phyloP scores from a whole-genome alignment of 1,140 invertebrate species.

The Drosophila pruinosa region DNA sequence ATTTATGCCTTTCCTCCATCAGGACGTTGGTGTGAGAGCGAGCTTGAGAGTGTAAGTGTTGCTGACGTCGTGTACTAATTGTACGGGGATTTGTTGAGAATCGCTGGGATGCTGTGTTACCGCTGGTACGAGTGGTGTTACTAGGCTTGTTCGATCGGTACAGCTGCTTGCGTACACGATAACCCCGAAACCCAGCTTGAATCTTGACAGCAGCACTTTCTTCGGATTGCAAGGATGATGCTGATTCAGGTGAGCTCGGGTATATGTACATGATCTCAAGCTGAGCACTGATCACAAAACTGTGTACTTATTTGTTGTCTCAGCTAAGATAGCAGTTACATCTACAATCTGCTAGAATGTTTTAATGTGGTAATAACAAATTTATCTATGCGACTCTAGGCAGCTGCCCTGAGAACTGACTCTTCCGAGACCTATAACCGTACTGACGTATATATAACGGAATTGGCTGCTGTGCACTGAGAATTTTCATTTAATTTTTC shows the following conservation, averaged over 20 bases:
- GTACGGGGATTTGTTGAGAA: constrained; percentile 13
- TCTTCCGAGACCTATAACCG: constrained; percentile 66
- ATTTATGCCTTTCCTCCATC: constrained; percentile 50
- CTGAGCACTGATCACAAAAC: constrained; percentile 33
- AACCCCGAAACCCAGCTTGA: constrained; percentile 89
- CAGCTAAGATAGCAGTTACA: constrained; percentile 24
- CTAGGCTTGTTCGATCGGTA: constrained; percentile 75
- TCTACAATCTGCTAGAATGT: constrained; percentile 16
- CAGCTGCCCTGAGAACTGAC: constrained; percentile 43
- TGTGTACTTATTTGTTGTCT: background rate
- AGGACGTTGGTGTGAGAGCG: constrained; percentile 16
- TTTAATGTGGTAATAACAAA: background rate
- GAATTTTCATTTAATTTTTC: constrained; percentile 77
- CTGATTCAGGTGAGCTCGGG: constrained; percentile 75
- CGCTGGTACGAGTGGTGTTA: constrained; percentile 5
- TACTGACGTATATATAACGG: constrained; percentile 63
- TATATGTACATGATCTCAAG: constrained; percentile 80
- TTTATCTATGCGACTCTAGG: background rate
- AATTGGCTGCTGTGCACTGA: constrained; percentile 65
- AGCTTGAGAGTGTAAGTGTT: constrained; percentile 16
- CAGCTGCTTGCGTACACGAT: constrained; percentile 87
- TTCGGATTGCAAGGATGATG: constrained; percentile 76
- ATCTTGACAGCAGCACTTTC: constrained; percentile 88
- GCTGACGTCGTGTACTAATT: constrained; percentile 32
- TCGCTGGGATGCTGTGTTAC: constrained; percentile 15